Evolutionary conservation across 1,140 invertebrate genomes (phyloP).

Genomic region (Ditylenchus dipsaci): DNA sequence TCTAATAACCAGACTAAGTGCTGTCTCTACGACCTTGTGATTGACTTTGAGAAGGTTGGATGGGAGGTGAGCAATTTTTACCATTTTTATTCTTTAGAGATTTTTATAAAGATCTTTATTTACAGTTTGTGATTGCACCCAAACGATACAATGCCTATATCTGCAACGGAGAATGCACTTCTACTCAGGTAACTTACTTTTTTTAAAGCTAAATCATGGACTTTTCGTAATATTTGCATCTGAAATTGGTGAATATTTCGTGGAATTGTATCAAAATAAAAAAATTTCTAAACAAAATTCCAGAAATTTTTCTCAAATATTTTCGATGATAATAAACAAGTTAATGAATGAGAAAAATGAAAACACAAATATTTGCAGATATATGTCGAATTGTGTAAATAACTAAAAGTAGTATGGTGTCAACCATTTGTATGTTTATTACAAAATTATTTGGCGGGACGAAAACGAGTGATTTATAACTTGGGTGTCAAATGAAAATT

Average conservation of each 20-base stretch:
- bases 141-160: constrained; percentile 54
- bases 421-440: too few species aligned
- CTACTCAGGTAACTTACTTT: constrained; percentile 21
- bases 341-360: too few species aligned
- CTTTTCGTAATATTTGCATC: neutral
- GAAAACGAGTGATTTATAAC: too few species aligned
- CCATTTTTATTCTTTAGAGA: too few species aligned
- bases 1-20: constrained; percentile 43
- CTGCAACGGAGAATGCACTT: constrained; percentile 45
- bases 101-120: too few species aligned
- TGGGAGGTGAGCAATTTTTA: constrained; percentile 44
- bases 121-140: constrained; percentile 46
- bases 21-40: constrained; percentile 49
- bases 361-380: too few species aligned
- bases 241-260: neutral
- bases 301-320: neutral
- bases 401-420: too few species aligned
- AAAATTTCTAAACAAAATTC: neutral
- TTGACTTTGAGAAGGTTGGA: constrained; percentile 52
- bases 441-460: too few species aligned
- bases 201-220: neutral
- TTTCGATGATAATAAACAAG: neutral
- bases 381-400: too few species aligned
- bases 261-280: neutral
- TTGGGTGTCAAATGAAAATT: too few species aligned